phyloP scores from a whole-genome alignment of 2,113 vertebrate species.

The Heterotis niloticus region DNA sequence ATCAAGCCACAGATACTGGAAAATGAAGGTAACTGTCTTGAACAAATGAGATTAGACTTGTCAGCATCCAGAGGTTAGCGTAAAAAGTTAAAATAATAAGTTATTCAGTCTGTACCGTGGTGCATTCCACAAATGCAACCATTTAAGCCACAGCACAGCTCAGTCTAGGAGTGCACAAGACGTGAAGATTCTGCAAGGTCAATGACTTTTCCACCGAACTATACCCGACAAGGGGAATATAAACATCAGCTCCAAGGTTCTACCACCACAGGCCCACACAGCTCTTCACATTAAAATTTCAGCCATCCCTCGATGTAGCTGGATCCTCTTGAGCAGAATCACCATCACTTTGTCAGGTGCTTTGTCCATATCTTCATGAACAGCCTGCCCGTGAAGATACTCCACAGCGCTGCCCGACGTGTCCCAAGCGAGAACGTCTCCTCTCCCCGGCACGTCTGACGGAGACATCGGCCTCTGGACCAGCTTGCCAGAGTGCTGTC shows the following conservation, averaged over 20 bases:
- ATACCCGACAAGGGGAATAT: not conserved
- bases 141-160: not conserved
- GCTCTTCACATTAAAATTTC: constrained; percentile 14
- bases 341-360: constrained; percentile 12
- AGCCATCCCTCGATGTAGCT: constrained; percentile 1
- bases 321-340: constrained; percentile 5
- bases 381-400: constrained; percentile 4
- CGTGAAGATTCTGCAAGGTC: not conserved
- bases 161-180: too few relatives aligned
- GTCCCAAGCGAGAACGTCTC: not conserved
- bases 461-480: constrained; percentile 9
- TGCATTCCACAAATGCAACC: not conserved
- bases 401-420: not conserved
- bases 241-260: not conserved
- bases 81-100: not conserved
- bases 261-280: not conserved
- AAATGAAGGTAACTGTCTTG: too few relatives aligned
- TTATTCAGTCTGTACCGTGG: not conserved
- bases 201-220: not conserved
- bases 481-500: not conserved
- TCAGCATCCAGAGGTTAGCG: too few relatives aligned
- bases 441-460: not conserved
- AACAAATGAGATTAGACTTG: too few relatives aligned
- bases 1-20: too few relatives aligned
- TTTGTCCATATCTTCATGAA: constrained; percentile 13